These are phyloP conservation scores for Azemiops feae DNA, from an alignment of 2,113 vertebrate species.

Conservation along the genomic window DNA sequence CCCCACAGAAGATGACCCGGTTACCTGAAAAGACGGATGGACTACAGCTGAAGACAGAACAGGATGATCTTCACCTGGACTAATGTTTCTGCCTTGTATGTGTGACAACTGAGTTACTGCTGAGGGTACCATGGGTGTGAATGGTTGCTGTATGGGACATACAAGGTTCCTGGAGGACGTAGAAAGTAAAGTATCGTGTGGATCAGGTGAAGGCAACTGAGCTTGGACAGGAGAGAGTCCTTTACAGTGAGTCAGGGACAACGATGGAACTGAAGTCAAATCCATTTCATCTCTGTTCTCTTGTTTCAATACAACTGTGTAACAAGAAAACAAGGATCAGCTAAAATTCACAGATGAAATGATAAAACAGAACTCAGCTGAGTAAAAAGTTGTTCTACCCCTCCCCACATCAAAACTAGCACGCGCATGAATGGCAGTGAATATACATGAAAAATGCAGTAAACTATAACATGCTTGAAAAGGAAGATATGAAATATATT, in stretches of 20 bases:
- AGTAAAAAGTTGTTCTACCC: no score
- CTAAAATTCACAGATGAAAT: neutral
- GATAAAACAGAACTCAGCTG: neutral
- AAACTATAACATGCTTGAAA: neutral
- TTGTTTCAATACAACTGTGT: conserved; percentile 90
- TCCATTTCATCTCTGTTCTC: conserved; percentile 92
- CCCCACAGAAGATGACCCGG: conserved; percentile 73
- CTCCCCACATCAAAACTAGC: neutral
- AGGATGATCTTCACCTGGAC: conserved; percentile 84
- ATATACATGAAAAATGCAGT: neutral
- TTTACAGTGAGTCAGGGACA: conserved; percentile 78
- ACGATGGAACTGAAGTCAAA: conserved; percentile 75
- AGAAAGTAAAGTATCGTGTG: conserved; percentile 82
- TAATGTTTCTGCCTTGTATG: conserved; percentile 82
- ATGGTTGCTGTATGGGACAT: conserved; percentile 79
- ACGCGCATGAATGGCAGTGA: neutral
- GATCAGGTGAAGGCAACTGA: conserved; percentile 87
- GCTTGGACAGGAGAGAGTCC: conserved; percentile 72
- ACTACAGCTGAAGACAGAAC: conserved; percentile 74
- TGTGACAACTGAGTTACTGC: conserved; percentile 86
- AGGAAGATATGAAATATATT: neutral
- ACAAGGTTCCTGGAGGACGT: conserved; percentile 82
- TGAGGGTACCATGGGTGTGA: conserved; percentile 81
- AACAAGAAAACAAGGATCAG: neutral
- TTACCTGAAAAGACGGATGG: conserved; percentile 82